Evolutionary conservation across 2,888 invertebrate species (phyloP).

Genomic region (Bombylius major): DNA sequence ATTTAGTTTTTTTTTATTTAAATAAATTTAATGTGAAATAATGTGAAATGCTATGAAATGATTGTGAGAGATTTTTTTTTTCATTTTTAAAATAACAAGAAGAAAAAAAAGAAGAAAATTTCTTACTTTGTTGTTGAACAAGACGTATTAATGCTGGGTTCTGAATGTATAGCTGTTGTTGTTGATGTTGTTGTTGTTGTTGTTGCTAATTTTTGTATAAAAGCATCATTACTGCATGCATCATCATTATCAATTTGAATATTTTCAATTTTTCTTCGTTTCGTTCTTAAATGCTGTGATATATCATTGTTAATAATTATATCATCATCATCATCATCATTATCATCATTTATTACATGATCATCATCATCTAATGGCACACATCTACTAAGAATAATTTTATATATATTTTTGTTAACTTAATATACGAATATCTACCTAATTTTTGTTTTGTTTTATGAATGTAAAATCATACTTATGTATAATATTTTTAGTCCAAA

Average conservation of each 20-base stretch:
- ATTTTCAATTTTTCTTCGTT: constrained; percentile 28
- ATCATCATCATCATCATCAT: constrained; percentile 1
- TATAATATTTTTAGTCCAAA: too few species aligned
- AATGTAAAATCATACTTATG: too few species aligned
- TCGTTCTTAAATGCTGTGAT: constrained; percentile 18
- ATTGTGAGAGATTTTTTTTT: too few species aligned
- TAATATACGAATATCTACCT: too few species aligned
- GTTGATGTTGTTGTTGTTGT: constrained; percentile 12
- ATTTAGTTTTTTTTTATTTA: too few species aligned
- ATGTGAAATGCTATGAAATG: too few species aligned
- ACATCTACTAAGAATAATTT: constrained; percentile 9
- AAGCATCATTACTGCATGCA: constrained; percentile 37
- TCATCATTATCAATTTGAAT: constrained; percentile 35
- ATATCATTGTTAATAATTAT: neutral
- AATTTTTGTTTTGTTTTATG: too few species aligned
- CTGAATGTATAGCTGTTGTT: constrained; percentile 3
- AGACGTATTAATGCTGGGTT: constrained; percentile 13
- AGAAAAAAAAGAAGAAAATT: neutral
- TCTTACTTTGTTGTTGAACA: constrained; percentile 16
- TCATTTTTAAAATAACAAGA: too few species aligned
- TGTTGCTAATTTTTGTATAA: constrained; percentile 32
- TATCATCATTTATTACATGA: neutral
- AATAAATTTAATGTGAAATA: too few species aligned
- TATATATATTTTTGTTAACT: too few species aligned
- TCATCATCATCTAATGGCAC: constrained; percentile 2